phyloP scores from a whole-genome alignment of 2,888 invertebrate genomes.

The Synergus itoensis region DNA sequence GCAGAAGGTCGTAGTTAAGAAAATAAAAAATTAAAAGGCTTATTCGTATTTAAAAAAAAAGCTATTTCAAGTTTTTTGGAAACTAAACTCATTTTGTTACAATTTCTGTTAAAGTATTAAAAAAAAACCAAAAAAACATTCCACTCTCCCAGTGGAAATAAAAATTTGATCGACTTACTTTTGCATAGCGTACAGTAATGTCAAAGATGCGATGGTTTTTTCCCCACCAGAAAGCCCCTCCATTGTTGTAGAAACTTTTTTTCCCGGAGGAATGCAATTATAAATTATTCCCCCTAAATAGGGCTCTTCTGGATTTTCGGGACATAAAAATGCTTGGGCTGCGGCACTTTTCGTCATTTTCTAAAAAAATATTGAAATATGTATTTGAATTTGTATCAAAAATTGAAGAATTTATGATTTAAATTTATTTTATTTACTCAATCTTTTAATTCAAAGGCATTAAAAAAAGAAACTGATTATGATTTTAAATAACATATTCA shows the following conservation, averaged over 20 bases:
- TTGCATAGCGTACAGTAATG: slow-evolving; percentile 97
- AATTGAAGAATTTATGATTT: background rate
- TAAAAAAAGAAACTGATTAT: too few relatives aligned
- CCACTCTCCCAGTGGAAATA: background rate
- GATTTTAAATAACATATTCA: too few relatives aligned
- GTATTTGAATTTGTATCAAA: background rate
- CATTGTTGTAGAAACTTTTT: slow-evolving; percentile 95
- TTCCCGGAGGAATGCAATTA: slow-evolving; percentile 98
- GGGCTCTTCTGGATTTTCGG: slow-evolving; percentile 99
- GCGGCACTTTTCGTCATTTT: slow-evolving; percentile 91
- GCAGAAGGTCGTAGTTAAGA: too few relatives aligned
- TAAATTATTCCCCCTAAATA: slow-evolving; percentile 98
- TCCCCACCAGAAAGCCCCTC: slow-evolving; percentile 98
- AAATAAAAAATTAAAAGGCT: too few relatives aligned
- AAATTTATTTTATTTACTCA: too few relatives aligned
- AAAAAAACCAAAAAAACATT: too few relatives aligned
- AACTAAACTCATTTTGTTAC: too few relatives aligned
- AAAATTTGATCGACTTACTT: slow-evolving; percentile 79
- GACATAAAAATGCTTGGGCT: slow-evolving; percentile 94
- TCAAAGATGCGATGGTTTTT: slow-evolving; percentile 97
- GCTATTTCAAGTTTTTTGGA: too few relatives aligned
- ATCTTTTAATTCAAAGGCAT: too few relatives aligned
- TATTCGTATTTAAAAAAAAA: too few relatives aligned
- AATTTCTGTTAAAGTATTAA: too few relatives aligned
- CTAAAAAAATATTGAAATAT: slow-evolving; percentile 75